phyloP scores from a whole-genome alignment of 2,113 vertebrate species.

The Poecile atricapillus region DNA sequence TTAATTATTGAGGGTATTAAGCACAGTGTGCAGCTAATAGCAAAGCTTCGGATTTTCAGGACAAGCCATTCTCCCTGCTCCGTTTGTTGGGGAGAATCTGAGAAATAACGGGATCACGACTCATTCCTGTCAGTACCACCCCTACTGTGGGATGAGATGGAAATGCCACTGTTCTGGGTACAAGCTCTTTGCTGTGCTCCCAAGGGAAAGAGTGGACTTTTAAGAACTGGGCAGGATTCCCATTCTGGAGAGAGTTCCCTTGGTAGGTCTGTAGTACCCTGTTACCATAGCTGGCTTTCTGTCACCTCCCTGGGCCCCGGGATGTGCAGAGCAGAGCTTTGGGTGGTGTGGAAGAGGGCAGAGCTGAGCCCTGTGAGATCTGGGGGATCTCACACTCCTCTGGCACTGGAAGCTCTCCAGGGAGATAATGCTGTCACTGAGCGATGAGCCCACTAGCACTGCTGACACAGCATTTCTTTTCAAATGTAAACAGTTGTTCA shows the following conservation, averaged over 20 bases:
- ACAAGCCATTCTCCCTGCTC: neutral
- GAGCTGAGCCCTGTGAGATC: neutral
- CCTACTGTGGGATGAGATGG: neutral
- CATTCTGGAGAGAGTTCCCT: neutral
- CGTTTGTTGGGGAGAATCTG: neutral
- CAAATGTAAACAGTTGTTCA: neutral
- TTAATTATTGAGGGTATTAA: neutral
- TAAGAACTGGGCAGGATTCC: neutral
- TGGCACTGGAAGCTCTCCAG: neutral
- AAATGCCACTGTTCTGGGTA: neutral
- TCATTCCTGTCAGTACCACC: neutral
- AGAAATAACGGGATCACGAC: fast-evolving
- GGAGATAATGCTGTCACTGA: conserved; percentile 1
- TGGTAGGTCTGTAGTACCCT: neutral
- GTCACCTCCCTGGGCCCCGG: neutral
- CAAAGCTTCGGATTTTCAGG: neutral
- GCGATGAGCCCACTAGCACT: neutral
- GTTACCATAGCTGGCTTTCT: neutral
- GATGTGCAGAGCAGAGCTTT: neutral
- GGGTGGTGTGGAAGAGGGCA: neutral
- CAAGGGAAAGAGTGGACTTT: neutral
- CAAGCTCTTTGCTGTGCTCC: neutral
- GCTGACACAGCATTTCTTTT: conserved; percentile 37
- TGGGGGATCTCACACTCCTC: neutral
- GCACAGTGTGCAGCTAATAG: neutral